Conservation (phyloP, 2,888 invertebrate genomes). For the Athetis lepigone region DNA sequence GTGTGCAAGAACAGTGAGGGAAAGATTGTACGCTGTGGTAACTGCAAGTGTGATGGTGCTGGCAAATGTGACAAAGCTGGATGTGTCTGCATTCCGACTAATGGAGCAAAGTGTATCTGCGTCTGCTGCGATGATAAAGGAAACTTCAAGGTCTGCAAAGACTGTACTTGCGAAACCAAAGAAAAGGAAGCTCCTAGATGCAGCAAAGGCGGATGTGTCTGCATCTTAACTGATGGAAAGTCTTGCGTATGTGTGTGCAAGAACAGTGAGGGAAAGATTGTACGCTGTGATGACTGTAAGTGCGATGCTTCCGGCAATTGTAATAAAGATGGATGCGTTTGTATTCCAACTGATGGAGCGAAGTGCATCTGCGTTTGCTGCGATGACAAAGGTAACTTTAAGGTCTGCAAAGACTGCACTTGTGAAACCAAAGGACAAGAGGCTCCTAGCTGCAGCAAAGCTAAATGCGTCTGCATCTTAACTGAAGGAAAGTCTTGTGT, state of each 20-base stretch:
- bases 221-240: slow-evolving; percentile 61
- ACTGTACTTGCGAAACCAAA: slow-evolving; percentile 38
- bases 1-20: slow-evolving; percentile 39
- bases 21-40: slow-evolving; percentile 38
- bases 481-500: too few relatives aligned
- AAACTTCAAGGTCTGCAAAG: too few relatives aligned
- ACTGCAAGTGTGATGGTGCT: slow-evolving; percentile 13
- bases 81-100: slow-evolving; percentile 62
- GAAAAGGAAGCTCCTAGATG: slow-evolving; percentile 10
- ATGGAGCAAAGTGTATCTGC: slow-evolving; percentile 25
- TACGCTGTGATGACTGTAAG: too few relatives aligned
- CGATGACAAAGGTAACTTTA: too few relatives aligned
- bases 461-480: slow-evolving; percentile 69
- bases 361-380: too few relatives aligned
- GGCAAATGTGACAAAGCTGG: slow-evolving; percentile 33
- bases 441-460: slow-evolving; percentile 29
- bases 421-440: slow-evolving; percentile 17
- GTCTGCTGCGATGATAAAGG: slow-evolving; percentile 42
- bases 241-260: slow-evolving; percentile 42
- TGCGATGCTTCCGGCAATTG: too few relatives aligned
- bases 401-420: slow-evolving; percentile 42
- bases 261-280: too few relatives aligned
- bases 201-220: slow-evolving; percentile 44
- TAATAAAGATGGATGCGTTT: too few relatives aligned
- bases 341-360: too few relatives aligned